These are phyloP conservation scores for Tenthredo amoena DNA, from an alignment of 2,888 invertebrate genomes.

Conservation along the genomic window DNA sequence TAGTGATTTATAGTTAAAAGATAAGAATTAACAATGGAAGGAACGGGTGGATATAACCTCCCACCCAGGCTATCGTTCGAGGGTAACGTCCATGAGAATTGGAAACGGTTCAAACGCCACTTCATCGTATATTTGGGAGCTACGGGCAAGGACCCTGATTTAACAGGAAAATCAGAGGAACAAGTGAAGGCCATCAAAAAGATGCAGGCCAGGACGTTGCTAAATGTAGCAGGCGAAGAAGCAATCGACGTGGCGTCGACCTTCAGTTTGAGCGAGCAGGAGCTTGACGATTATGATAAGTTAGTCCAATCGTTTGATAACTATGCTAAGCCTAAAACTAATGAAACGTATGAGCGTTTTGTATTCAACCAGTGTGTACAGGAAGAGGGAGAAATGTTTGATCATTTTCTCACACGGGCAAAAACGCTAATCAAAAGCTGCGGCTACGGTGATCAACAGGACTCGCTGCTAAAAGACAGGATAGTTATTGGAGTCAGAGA, in stretches of 20 bases:
- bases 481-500: constrained; percentile 58
- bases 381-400: constrained; percentile 58
- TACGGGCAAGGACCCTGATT: constrained; percentile 48
- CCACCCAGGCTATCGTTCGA: constrained; percentile 16
- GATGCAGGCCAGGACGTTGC: constrained; percentile 53
- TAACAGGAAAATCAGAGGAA: constrained; percentile 9
- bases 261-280: constrained; percentile 54
- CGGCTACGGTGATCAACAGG: constrained; percentile 61
- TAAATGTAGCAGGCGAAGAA: constrained; percentile 57
- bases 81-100: constrained; percentile 57
- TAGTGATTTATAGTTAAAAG: neutral
- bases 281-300: constrained; percentile 51
- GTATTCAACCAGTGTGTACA: constrained; percentile 53
- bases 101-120: constrained; percentile 53
- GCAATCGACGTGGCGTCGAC: constrained; percentile 55
- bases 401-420: constrained; percentile 59
- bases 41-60: neutral
- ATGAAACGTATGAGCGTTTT: constrained; percentile 58
- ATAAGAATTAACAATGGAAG: neutral
- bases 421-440: constrained; percentile 59
- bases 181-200: constrained; percentile 33
- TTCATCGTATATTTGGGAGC: constrained; percentile 55
- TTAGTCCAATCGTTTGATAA: constrained; percentile 54
- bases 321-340: constrained; percentile 69
- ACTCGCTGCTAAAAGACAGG: constrained; percentile 58